Conservation (phyloP, 2,797 vertebrate species). For the Mallotus villosus region DNA sequence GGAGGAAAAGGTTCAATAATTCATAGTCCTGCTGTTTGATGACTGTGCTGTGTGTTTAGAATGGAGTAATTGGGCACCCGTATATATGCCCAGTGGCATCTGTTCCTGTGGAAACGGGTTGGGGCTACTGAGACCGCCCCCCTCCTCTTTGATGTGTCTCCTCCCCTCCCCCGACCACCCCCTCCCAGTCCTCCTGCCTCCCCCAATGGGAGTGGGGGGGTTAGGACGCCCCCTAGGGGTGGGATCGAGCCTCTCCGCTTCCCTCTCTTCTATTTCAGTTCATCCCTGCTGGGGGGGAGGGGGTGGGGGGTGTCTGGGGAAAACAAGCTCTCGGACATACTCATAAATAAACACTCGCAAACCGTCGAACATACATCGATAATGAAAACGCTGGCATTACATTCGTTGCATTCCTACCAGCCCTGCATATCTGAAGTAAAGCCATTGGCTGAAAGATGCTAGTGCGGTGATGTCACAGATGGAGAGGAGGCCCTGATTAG, state of each 20-base stretch:
- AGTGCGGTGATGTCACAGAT: neutral
- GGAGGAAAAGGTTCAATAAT: slow-evolving; percentile 61
- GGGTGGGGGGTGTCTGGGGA: neutral
- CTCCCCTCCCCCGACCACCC: neutral
- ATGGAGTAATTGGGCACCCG: slow-evolving; percentile 57
- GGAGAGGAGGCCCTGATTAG: slow-evolving; percentile 3
- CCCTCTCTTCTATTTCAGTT: neutral
- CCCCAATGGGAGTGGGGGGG: slow-evolving; percentile 16
- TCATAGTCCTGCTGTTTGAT: slow-evolving; percentile 63
- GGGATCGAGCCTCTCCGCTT: neutral
- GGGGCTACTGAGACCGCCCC: slow-evolving; percentile 18
- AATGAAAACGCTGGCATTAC: neutral
- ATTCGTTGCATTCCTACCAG: neutral
- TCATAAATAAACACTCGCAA: no score
- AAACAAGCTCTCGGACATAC: neutral
- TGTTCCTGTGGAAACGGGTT: slow-evolving; percentile 50
- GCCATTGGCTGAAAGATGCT: neutral
- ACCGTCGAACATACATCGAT: neutral
- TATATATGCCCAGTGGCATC: slow-evolving; percentile 53
- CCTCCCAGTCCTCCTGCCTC: slow-evolving; percentile 22
- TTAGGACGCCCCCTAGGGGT: slow-evolving; percentile 13
- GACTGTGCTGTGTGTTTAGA: slow-evolving; percentile 47
- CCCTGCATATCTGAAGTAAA: no score
- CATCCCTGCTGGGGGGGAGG: neutral
- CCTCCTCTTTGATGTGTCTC: slow-evolving; percentile 58